Evolutionary conservation across 1,140 invertebrate genomes (phyloP).

Genomic region (Phymastichus coffea): DNA sequence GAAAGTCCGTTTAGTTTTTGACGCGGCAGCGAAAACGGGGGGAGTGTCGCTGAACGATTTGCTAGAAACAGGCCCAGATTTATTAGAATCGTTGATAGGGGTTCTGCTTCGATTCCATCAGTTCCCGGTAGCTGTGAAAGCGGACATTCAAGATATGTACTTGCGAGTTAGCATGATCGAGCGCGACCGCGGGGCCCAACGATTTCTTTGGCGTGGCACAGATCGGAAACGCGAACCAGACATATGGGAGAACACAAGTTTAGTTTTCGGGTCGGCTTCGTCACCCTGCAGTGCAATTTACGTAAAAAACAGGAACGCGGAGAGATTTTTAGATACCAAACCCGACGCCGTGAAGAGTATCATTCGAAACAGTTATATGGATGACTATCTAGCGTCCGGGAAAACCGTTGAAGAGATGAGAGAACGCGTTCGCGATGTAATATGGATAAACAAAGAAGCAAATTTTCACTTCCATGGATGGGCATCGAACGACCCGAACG

Average conservation of each 20-base stretch:
- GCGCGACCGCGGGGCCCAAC: conserved; percentile 7
- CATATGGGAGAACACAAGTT: not conserved
- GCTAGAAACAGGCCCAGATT: too few relatives aligned
- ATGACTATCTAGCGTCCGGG: not conserved
- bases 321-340: not conserved
- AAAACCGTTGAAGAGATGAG: not conserved
- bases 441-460: not conserved
- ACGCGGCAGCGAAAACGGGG: too few relatives aligned
- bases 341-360: not conserved
- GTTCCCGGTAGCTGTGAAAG: not conserved
- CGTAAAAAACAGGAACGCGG: not conserved
- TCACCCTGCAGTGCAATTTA: too few relatives aligned
- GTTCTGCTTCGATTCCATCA: conserved; percentile 8
- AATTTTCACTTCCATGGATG: not conserved
- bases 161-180: conserved; percentile 11
- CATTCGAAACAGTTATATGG: too few relatives aligned
- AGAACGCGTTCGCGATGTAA: not conserved
- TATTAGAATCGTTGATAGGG: conserved; percentile 5
- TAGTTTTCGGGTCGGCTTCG: not conserved
- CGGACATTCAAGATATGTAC: conserved; percentile 25
- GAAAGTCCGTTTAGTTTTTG: too few relatives aligned
- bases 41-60: too few relatives aligned
- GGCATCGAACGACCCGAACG: too few relatives aligned
- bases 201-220: not conserved
- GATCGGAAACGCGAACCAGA: not conserved